Conservation (phyloP, 2,888 invertebrate genomes). For the Oxyscelio sp. region DNA sequence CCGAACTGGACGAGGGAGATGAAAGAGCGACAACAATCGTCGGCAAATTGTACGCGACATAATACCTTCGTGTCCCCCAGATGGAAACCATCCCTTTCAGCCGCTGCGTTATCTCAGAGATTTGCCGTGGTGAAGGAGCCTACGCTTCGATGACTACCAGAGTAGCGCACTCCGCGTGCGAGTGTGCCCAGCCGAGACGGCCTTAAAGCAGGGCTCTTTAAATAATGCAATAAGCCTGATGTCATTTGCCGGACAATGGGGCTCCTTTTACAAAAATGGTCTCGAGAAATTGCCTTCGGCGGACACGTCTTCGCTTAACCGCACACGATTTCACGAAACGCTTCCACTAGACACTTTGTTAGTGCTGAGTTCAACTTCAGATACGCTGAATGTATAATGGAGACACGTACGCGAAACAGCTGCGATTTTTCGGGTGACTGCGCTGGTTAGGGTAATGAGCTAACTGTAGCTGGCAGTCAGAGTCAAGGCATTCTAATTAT, state of each 20-base stretch:
- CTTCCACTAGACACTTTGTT: slow-evolving; percentile 55
- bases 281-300: slow-evolving; percentile 80
- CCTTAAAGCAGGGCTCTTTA: slow-evolving; percentile 85
- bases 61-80: slow-evolving; percentile 50
- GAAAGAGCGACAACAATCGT: slow-evolving; percentile 30
- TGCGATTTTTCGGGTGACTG: slow-evolving; percentile 29
- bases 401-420: slow-evolving; percentile 48
- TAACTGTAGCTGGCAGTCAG: no score
- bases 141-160: slow-evolving; percentile 74
- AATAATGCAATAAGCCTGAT: slow-evolving; percentile 88
- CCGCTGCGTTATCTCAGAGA: slow-evolving; percentile 70
- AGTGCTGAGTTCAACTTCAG: slow-evolving; percentile 26
- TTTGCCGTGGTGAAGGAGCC: slow-evolving; percentile 78
- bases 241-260: slow-evolving; percentile 87
- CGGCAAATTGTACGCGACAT: slow-evolving; percentile 35
- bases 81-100: slow-evolving; percentile 76
- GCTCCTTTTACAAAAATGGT: slow-evolving; percentile 78
- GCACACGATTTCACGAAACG: slow-evolving; percentile 62
- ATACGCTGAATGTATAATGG: slow-evolving; percentile 52
- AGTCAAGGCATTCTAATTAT: no score
- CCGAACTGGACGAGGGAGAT: not conserved
- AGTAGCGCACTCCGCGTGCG: slow-evolving; percentile 68
- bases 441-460: not conserved
- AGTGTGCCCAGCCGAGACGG: slow-evolving; percentile 79
- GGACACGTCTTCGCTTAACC: slow-evolving; percentile 76